A percentile compares a stretch with the other conserved stretches of the same genome.
Conservation (phyloP, 1,140 invertebrate genomes). For the Bombus picipes region DNA sequence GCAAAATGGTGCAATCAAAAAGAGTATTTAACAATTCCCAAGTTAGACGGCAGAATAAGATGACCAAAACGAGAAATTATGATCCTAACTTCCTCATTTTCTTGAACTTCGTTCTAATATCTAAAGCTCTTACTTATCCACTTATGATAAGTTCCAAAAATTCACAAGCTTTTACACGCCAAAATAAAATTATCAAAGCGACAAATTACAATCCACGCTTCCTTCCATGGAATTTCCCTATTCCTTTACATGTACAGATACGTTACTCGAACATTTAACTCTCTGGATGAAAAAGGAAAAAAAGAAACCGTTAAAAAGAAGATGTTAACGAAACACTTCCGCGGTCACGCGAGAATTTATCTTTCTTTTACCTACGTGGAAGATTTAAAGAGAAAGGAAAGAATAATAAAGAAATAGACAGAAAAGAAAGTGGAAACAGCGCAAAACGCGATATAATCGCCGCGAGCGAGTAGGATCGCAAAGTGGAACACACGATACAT, state of each 20-base stretch:
- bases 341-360: too few species aligned
- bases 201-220: background rate
- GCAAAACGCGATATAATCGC: background rate
- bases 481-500: background rate
- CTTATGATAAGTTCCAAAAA: background rate
- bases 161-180: background rate
- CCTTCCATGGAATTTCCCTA: background rate
- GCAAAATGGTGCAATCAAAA: too few species aligned
- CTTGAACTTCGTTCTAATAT: background rate
- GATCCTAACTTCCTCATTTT: background rate
- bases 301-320: background rate
- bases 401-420: background rate
- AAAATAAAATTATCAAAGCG: background rate
- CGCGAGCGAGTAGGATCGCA: slow-evolving; percentile 3
- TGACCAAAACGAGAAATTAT: background rate
- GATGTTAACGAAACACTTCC: background rate
- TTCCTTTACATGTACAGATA: background rate
- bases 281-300: background rate
- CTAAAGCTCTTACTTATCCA: background rate
- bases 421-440: background rate
- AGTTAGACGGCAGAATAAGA: background rate
- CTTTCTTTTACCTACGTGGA: background rate
- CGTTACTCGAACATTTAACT: background rate
- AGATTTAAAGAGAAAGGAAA: background rate
- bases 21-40: too few species aligned